Conservation (phyloP, 2,888 invertebrate species). For the Caenorhabditis sulstoni region DNA sequence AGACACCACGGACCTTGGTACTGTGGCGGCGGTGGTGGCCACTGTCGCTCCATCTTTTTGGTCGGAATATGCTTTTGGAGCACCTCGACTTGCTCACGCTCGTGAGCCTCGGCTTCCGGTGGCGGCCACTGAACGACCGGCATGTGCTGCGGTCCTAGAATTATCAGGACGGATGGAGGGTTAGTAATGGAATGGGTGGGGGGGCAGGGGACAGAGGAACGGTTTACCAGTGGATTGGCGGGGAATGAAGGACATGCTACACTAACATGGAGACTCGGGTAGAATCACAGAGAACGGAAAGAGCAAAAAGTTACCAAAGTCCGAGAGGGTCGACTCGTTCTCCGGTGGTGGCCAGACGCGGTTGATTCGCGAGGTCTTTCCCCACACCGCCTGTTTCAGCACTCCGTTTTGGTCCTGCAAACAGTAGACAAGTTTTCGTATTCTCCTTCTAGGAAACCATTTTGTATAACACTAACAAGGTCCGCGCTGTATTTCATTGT, state of each 20-base stretch:
- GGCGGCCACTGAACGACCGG: conserved; percentile 78
- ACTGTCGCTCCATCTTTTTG: conserved; percentile 70
- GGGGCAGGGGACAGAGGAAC: conserved; percentile 18
- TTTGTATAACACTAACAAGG: too few relatives aligned
- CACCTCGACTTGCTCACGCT: conserved; percentile 73
- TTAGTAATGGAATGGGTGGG: conserved; percentile 7
- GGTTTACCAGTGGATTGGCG: neutral
- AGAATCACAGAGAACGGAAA: neutral
- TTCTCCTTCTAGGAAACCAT: too few relatives aligned
- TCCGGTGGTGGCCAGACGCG: conserved; percentile 77
- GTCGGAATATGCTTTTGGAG: conserved; percentile 74
- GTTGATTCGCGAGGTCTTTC: conserved; percentile 64
- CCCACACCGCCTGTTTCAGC: conserved; percentile 57
- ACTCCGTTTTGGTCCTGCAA: conserved; percentile 59
- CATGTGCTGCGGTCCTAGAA: conserved; percentile 69
- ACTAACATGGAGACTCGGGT: neutral
- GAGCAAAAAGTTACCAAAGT: conserved; percentile 19
- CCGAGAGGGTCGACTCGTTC: conserved; percentile 43
- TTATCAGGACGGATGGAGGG: conserved; percentile 1
- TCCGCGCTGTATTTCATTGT: too few relatives aligned
- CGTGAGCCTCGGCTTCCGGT: conserved; percentile 74
- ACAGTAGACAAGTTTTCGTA: conserved; percentile 1
- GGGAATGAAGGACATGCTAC: conserved; percentile 6
- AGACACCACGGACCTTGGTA: conserved; percentile 61
- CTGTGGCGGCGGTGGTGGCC: conserved; percentile 75